A percentile compares a stretch with the other conserved stretches of the same genome.
Evolutionary conservation across 2,113 vertebrate species (phyloP).

Genomic region (Arenaria interpres): DNA sequence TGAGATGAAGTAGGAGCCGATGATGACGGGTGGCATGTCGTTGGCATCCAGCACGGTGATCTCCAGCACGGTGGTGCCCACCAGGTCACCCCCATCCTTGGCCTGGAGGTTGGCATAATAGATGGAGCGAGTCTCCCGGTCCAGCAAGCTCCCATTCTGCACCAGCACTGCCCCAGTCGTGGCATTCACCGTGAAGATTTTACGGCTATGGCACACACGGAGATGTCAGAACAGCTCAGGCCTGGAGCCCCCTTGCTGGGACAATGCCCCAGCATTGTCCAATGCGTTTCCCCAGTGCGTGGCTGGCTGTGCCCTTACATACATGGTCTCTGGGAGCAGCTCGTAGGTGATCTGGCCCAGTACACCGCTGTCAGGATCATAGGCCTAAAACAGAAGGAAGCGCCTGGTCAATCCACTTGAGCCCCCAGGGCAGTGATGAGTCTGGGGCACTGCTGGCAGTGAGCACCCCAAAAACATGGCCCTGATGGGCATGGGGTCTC

Average conservation of each 20-base stretch:
- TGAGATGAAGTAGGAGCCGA: slow-evolving; percentile 76
- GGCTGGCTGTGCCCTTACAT: slow-evolving; percentile 14
- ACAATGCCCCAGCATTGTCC: neutral
- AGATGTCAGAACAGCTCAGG: neutral
- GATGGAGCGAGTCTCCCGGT: slow-evolving; percentile 80
- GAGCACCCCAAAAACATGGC: neutral
- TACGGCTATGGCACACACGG: slow-evolving; percentile 59
- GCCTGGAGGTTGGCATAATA: slow-evolving; percentile 87
- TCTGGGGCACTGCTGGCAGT: neutral
- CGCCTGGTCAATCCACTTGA: neutral
- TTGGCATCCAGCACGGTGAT: slow-evolving; percentile 85
- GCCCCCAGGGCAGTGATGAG: neutral
- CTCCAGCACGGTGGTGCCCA: slow-evolving; percentile 76
- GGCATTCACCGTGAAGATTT: slow-evolving; percentile 75
- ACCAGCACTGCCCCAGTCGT: slow-evolving; percentile 76
- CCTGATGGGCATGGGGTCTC: neutral
- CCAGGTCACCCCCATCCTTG: slow-evolving; percentile 70
- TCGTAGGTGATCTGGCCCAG: slow-evolving; percentile 81
- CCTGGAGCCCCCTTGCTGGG: neutral
- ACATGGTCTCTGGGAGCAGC: slow-evolving; percentile 86
- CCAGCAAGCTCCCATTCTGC: slow-evolving; percentile 67
- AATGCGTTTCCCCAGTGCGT: too few relatives aligned
- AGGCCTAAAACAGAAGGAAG: slow-evolving; percentile 76
- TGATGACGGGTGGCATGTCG: slow-evolving; percentile 75
- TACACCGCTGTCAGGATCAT: slow-evolving; percentile 82